phyloP scores from a whole-genome alignment of 2,888 invertebrate species.

The Perdita meconis region DNA sequence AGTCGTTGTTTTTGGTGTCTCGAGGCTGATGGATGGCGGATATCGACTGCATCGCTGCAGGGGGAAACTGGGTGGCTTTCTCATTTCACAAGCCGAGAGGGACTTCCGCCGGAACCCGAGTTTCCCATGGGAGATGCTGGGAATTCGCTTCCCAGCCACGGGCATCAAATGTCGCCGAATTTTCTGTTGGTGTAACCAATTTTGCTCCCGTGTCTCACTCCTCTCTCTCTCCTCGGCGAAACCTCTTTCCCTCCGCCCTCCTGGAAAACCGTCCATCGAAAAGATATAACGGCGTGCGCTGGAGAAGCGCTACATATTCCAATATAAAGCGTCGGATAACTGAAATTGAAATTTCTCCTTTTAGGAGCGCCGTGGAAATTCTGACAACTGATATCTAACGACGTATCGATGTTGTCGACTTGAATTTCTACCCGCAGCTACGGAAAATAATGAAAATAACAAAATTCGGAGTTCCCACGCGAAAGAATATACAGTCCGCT shows the following conservation, averaged over 20 bases:
- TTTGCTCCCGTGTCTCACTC: constrained; percentile 11
- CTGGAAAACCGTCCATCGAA: constrained; percentile 9
- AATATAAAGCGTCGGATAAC: constrained; percentile 4
- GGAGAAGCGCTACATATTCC: not conserved
- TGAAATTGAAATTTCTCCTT: constrained; percentile 29
- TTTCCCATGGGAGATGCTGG: constrained; percentile 54
- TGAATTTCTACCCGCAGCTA: too few relatives aligned
- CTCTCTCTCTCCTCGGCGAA: not conserved
- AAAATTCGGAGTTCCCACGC: too few relatives aligned
- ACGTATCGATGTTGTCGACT: too few relatives aligned
- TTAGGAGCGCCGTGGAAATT: not conserved
- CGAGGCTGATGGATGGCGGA: constrained; percentile 72
- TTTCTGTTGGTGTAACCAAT: constrained; percentile 58
- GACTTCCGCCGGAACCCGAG: constrained; percentile 69
- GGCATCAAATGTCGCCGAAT: constrained; percentile 55
- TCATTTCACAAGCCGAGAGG: constrained; percentile 73
- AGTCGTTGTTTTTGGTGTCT: constrained; percentile 66
- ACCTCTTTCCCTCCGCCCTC: not conserved
- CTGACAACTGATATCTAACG: too few relatives aligned
- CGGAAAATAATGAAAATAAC: too few relatives aligned
- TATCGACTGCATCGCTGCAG: constrained; percentile 71
- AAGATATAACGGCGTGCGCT: constrained; percentile 19
- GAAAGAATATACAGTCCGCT: too few relatives aligned
- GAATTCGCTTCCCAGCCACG: constrained; percentile 64
- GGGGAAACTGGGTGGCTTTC: constrained; percentile 69